Base-by-base conservation (phyloP, 1,140 invertebrate genomes). In the Hycleus phaleratus region DNA sequence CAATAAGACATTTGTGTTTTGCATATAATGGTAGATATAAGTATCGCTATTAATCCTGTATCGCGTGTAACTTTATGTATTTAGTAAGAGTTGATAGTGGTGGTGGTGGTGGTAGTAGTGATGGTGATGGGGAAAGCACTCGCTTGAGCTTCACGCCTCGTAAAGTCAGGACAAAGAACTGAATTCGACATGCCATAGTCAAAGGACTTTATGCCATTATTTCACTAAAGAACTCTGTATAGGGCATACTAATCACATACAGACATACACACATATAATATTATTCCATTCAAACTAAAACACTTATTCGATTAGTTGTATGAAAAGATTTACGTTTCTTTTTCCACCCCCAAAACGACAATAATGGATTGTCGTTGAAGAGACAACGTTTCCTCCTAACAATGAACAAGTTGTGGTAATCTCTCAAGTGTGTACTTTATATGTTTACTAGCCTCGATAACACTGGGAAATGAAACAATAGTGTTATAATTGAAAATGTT, bases 81-180 rank as follows among this genome's bases (percentile, higher is more conserved):
- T 42, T 42, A 42, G 40, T 32, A 32, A 32, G 7, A 32, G 32
- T 32, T 32, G 32, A 32, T 32, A 2, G 32, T 32, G 4, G 32
- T 32, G 32, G 32, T 2, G 4, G 32, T 32, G 32, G 32, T 7
- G 32, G 32, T 32, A 2, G 7, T 32, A 32, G 32, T 32, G 32
- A 32, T 32, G 32, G 32, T 7, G 32, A 32, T 5, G 51, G 48
- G 50, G 26, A 58, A 49, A 54, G 47, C 57, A 59, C 50, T 59
- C 57, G 50, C 57, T 59, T 59, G 50, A 39, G 50, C 57, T 59
- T 59, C 57, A 59, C 57, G 57, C 57, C 57, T 59, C 49, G 57
- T 47, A 59, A 59, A 59, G 49, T 50, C 50, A 39, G 47, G 45
- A 59, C 57, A 59, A 59, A 59, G 57, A 59, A 54, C 50, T 50